Evolutionary conservation across 2,113 vertebrate genomes (phyloP).

Genomic region (Hystrix brachyura): DNA sequence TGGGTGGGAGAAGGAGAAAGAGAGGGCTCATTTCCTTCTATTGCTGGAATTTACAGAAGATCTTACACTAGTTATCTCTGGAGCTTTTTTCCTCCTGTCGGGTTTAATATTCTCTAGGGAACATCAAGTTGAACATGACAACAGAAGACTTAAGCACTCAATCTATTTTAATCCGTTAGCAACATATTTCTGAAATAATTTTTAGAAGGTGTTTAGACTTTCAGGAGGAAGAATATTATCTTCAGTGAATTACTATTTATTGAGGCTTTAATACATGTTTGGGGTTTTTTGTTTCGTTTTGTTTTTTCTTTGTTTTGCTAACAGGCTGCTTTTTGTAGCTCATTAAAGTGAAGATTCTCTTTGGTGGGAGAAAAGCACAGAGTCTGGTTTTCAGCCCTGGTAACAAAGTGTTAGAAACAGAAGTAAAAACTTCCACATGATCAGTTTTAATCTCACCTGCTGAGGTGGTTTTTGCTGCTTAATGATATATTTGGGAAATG

Average conservation of each 20-base stretch:
- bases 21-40: background rate
- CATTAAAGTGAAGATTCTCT: slow-evolving; percentile 80
- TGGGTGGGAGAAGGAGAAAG: background rate
- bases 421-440: slow-evolving; percentile 66
- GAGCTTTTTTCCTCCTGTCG: background rate
- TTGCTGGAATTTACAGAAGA: background rate
- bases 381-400: slow-evolving; percentile 68
- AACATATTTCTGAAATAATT: slow-evolving; percentile 77
- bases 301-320: background rate
- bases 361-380: slow-evolving; percentile 48
- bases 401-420: slow-evolving; percentile 58
- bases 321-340: slow-evolving; percentile 64
- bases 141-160: slow-evolving; percentile 38
- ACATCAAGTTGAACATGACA: slow-evolving; percentile 26
- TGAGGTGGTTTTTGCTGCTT: slow-evolving; percentile 51
- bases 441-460: slow-evolving; percentile 71
- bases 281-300: background rate
- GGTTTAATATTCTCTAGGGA: slow-evolving; percentile 72
- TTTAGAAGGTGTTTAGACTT: slow-evolving; percentile 70
- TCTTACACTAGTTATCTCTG: background rate
- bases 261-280: slow-evolving; percentile 82
- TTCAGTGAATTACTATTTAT: slow-evolving; percentile 79
- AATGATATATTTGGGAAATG: slow-evolving; percentile 74
- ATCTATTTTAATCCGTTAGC: slow-evolving; percentile 75
- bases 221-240: slow-evolving; percentile 66